These are phyloP conservation scores for Dasysyrphus albostriatus DNA, from an alignment of 2,888 invertebrate species.

Conservation along the genomic window DNA sequence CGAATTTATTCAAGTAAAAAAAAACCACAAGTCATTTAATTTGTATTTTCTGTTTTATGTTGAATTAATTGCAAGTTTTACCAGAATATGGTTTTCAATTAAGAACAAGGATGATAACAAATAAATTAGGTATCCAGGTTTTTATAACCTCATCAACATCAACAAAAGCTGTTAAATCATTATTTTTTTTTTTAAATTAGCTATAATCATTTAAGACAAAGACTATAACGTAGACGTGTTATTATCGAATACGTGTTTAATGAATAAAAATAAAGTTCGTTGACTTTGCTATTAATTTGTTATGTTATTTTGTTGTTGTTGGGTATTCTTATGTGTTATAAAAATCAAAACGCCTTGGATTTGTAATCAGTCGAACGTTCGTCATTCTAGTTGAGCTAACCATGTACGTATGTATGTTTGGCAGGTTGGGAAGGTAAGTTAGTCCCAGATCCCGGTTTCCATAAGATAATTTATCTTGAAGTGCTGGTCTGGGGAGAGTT, in stretches of 20 bases:
- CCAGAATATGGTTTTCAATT: not conserved
- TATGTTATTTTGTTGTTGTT: not conserved
- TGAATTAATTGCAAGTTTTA: constrained; percentile 4
- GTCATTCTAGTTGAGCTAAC: too few species aligned
- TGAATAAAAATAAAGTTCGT: constrained; percentile 6
- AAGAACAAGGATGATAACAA: constrained; percentile 13
- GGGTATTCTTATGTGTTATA: not conserved
- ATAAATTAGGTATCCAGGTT: constrained; percentile 10
- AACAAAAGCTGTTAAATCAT: not conserved
- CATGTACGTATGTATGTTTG: not conserved
- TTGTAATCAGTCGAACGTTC: not conserved
- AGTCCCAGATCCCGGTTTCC: not conserved
- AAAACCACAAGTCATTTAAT: not conserved
- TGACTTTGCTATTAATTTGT: not conserved
- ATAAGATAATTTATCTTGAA: too few species aligned
- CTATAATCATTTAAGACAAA: constrained; percentile 14
- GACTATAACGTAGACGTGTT: not conserved
- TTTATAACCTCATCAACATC: not conserved
- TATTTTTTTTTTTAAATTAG: constrained; percentile 8
- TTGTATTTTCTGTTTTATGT: not conserved
- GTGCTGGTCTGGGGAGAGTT: too few species aligned
- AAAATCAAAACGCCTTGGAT: not conserved
- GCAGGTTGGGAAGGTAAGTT: not conserved
- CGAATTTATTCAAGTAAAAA: not conserved
- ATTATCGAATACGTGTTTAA: constrained; percentile 1